A percentile compares a stretch with the other conserved stretches of the same genome.
phyloP scores from a whole-genome alignment of 2,797 vertebrate species.

The Buphagus erythrorhynchus region DNA sequence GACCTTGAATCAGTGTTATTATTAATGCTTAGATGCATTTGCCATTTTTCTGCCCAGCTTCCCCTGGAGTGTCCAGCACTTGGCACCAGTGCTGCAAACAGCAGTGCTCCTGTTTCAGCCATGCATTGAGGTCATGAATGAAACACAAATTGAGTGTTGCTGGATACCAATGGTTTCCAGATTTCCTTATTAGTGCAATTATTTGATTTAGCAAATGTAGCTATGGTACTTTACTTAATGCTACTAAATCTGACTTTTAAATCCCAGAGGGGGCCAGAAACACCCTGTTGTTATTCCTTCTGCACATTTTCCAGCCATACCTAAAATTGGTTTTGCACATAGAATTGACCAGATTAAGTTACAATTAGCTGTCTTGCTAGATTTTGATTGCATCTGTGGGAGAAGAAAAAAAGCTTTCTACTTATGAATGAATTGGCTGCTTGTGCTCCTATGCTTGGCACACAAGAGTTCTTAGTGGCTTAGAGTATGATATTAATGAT shows the following conservation, averaged over 20 bases:
- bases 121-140: fast-evolving
- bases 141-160: neutral
- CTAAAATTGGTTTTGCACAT: neutral
- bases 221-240: neutral
- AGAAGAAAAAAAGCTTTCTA: neutral
- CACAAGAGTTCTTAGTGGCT: neutral
- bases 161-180: neutral
- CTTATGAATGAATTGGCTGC: neutral
- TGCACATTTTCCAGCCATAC: neutral
- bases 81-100: neutral
- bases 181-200: slow-evolving; percentile 20
- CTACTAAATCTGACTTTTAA: neutral
- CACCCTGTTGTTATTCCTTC: neutral
- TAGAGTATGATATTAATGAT: neutral
- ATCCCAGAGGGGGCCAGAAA: neutral
- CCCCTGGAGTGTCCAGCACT: neutral
- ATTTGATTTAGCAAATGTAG: neutral
- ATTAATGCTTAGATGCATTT: neutral
- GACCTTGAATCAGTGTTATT: neutral
- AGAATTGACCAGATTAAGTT: neutral
- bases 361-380: slow-evolving; percentile 7
- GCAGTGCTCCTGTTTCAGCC: neutral
- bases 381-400: neutral
- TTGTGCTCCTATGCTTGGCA: neutral
- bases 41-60: neutral